These are phyloP conservation scores for Hormaphis cornu DNA, from an alignment of 1,140 invertebrate species.

Conservation along the genomic window DNA sequence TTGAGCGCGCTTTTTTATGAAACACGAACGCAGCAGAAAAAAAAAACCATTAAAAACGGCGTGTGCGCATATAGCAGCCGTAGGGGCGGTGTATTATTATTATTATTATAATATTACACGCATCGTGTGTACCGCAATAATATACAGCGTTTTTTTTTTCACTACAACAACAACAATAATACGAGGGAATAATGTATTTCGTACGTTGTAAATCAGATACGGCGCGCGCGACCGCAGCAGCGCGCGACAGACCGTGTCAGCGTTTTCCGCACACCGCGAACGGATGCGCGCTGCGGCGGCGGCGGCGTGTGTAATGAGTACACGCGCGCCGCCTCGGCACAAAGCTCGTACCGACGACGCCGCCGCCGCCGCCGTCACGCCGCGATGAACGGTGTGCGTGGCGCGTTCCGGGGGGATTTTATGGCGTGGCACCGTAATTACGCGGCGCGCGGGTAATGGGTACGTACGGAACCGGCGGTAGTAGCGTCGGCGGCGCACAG, in stretches of 20 bases:
- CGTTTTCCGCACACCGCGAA: slow-evolving; percentile 17
- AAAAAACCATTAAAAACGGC: too few species aligned
- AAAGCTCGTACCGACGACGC: slow-evolving; percentile 11
- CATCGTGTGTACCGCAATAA: too few species aligned
- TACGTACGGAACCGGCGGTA: neutral
- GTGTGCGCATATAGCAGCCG: too few species aligned
- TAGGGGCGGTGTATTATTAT: too few species aligned
- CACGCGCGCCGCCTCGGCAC: slow-evolving; percentile 25
- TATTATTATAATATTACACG: too few species aligned
- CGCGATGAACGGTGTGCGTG: slow-evolving; percentile 10
- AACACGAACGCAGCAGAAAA: too few species aligned
- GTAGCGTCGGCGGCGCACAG: slow-evolving; percentile 2
- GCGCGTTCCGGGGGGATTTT: slow-evolving; percentile 27
- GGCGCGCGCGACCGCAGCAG: slow-evolving; percentile 24
- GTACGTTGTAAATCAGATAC: slow-evolving; percentile 30
- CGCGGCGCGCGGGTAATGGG: neutral
- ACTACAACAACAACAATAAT: too few species aligned
- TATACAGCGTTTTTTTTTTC: too few species aligned
- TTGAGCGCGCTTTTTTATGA: too few species aligned
- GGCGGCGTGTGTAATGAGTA: slow-evolving; percentile 27
- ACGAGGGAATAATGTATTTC: too few species aligned
- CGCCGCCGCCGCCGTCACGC: neutral
- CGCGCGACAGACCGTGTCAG: slow-evolving; percentile 31
- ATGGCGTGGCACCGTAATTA: slow-evolving; percentile 29
- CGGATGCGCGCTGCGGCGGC: slow-evolving; percentile 16